Base-by-base conservation (phyloP, 2,797 vertebrate species). In the Coregonus sp. region DNA sequence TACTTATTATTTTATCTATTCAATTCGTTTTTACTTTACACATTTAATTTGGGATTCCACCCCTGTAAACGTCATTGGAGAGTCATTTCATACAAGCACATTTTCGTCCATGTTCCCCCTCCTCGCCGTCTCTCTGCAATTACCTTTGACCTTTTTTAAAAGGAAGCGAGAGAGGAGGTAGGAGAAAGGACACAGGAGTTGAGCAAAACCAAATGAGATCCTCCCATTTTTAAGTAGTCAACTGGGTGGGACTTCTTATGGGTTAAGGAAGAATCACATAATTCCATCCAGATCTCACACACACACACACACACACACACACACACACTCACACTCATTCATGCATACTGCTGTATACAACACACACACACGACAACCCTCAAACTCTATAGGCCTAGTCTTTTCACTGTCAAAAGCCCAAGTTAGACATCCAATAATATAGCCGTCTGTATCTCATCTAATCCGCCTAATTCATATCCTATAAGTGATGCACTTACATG, bases 401-500 rank as follows among this genome's bases (percentile, higher is more conserved):
- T 65, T 76, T 78, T 11, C 54, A 70, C 2, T 65, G 47, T 51
- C 61, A 63, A 54, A 14, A 68, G 31, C 35, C 18, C 52, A 63
- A 29, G 37, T 77, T 35, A n/a, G 4, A 40, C 73, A 54, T 65
- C 33, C 56, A 51, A 52, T 54, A 31, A 12, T 50, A n/a, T 12
- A 18, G 16, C 16, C 5, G 35, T 70, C 40, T 70, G 67, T 47
- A 9, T 51, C 69, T 74, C 69, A 18, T 0, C 66, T 51, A 78
- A 69, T 76, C 18, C 50, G 35, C 5, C 70, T 73, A 59, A 61
- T 33, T 67, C 54, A 0, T 15, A 9, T 59, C 7, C 72, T 50
- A 68, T 73, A 35, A 71, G 40, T 76, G 75, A 75, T 67, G 15
- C 25, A 31, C 68, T 76, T 78, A 73, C 15, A 52, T 56, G 16